Evolutionary conservation across 2,888 invertebrate species (phyloP), one percentile per base, ranked within the genome.

Genomic region (Malthinus flaveolus): DNA sequence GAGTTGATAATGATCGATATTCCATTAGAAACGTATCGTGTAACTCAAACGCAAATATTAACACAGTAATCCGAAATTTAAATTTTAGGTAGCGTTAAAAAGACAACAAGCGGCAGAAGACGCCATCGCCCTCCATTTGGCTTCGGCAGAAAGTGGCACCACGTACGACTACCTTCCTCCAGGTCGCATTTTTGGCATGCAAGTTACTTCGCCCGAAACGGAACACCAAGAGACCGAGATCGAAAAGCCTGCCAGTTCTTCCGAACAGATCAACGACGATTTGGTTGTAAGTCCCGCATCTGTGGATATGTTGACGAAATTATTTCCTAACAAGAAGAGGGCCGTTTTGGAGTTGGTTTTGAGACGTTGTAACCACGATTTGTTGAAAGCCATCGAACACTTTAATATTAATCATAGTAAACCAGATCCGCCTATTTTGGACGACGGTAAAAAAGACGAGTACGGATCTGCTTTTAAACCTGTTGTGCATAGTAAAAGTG

Each of bases 31-130:
- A 61, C 65, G 70, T 73, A 71, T 74, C 73, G 66, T 51, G 65
- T 74, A 66, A 66, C 75, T 62, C 59, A 61, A 68, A 49, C 48
- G 63, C 63, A 73, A 73, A 74, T 72, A 72, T 64, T 59, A 63
- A 59, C 57, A 55, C 55, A 65, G 66, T 64, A 67, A 67, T 68
- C 59, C 57, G 64, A 68, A 69, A 68, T 68, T 61, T 39, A 15
- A n/a, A 9, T 66, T 68, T 47, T 68, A 95, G 93, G 95, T 97
- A 15, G 97, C 97, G 2, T 78, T 97, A 55, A 97, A 97, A 80
- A 83, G 97, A 9, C 96, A 97, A 76, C 97, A 97, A 81, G 97
- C 97, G 0, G 96, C 96, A 0, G 97, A 97, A 81, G 97, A 97
- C 75, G 95, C 95, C 53, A 95, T 97, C 66, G 97, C 97, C 0